These are phyloP conservation scores for Hippocampus barbouri DNA, from an alignment of 2,113 vertebrate species.

Conservation along the genomic window DNA sequence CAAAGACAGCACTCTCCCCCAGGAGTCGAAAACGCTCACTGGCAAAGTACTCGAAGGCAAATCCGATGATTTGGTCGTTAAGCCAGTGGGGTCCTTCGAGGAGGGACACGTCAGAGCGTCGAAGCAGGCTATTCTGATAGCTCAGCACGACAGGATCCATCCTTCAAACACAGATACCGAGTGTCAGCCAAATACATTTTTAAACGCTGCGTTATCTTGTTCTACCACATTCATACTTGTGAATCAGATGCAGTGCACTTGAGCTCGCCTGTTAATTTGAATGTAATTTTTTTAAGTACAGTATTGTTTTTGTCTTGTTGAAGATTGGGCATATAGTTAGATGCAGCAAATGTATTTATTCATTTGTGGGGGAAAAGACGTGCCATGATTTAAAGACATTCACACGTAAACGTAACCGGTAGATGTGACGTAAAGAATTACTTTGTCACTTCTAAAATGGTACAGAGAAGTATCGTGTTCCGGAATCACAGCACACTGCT, in stretches of 20 bases:
- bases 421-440: background rate
- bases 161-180: slow-evolving; percentile 21
- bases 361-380: background rate
- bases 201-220: background rate
- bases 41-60: slow-evolving; percentile 91
- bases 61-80: slow-evolving; percentile 93
- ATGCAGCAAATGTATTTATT: background rate
- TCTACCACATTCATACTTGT: background rate
- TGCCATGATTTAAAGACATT: background rate
- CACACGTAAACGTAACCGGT: background rate
- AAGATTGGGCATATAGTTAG: background rate
- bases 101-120: slow-evolving; percentile 84
- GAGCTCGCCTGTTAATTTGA: background rate
- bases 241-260: background rate
- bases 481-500: background rate
- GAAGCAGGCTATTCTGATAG: slow-evolving; percentile 90
- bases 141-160: slow-evolving; percentile 96
- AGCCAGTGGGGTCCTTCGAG: slow-evolving; percentile 92
- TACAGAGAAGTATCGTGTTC: background rate
- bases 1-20: slow-evolving; percentile 75
- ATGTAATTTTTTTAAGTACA: background rate
- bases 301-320: background rate
- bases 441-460: background rate
- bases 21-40: slow-evolving; percentile 77
- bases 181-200: slow-evolving; percentile 37